A percentile compares a stretch with the other conserved stretches of the same genome.
Evolutionary conservation across 64 coral and sea anemone genomes (phyloP).

Genomic region (Porites lutea): DNA sequence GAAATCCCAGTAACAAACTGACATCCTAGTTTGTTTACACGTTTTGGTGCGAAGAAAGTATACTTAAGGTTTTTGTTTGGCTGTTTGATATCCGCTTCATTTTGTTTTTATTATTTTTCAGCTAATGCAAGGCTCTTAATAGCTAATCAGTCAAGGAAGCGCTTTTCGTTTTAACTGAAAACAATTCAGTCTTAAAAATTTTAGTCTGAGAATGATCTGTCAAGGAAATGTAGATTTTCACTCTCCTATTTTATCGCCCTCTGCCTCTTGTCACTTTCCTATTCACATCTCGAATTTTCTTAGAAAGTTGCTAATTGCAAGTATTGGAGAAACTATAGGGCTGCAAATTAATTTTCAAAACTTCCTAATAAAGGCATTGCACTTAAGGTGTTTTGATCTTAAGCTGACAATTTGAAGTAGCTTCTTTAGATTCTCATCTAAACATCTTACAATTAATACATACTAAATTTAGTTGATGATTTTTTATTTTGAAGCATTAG

Average conservation of each 20-base stretch:
- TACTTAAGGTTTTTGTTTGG: neutral
- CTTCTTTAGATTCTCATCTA: no score
- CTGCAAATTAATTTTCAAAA: slow-evolving; percentile 3
- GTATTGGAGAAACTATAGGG: neutral
- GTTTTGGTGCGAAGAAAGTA: no score
- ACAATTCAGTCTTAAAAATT: neutral
- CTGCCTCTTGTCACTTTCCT: no score
- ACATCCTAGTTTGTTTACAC: no score
- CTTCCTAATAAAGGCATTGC: neutral
- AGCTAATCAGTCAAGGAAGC: neutral
- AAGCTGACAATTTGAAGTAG: neutral
- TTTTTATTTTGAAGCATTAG: no score
- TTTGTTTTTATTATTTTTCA: neutral
- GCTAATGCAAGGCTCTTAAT: neutral
- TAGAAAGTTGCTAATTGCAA: neutral
- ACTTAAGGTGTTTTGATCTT: neutral
- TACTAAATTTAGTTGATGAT: neutral
- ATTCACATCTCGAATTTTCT: neutral
- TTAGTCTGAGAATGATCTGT: neutral
- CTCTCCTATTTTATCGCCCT: neutral
- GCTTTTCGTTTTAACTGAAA: neutral
- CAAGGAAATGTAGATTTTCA: neutral
- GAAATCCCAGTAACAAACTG: no score
- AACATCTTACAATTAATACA: slow-evolving; percentile 1
- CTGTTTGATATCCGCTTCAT: neutral